Percentiles rank a stretch among this genome's conserved stretches.
These are phyloP conservation scores for Diarsia dahlii DNA, from an alignment of 2,888 invertebrate species.

Conservation along the genomic window DNA sequence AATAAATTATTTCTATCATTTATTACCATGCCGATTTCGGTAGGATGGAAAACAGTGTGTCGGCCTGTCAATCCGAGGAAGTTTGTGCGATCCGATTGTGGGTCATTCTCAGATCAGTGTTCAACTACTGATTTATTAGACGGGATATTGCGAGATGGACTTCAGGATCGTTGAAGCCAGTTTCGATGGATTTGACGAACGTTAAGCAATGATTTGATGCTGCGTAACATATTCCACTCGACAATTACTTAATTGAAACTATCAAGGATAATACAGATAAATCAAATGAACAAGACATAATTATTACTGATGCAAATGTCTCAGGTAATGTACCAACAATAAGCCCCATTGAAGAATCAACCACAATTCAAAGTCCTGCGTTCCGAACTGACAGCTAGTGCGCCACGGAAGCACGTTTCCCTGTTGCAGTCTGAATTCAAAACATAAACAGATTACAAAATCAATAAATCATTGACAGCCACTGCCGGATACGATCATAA, in stretches of 20 bases:
- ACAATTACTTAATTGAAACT: not conserved
- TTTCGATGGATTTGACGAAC: constrained; percentile 6
- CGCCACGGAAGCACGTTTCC: constrained; percentile 60
- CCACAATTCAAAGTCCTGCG: constrained; percentile 19
- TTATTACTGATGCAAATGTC: not conserved
- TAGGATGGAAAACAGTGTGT: constrained; percentile 59
- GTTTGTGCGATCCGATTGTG: constrained; percentile 50
- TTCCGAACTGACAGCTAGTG: constrained; percentile 36
- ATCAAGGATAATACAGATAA: not conserved
- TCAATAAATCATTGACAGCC: constrained; percentile 71
- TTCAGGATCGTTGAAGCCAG: not conserved
- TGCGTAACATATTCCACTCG: not conserved
- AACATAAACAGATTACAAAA: constrained; percentile 67
- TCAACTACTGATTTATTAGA: constrained; percentile 42
- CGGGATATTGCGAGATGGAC: constrained; percentile 35
- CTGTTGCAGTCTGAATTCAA: constrained; percentile 61
- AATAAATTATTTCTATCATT: constrained; percentile 65
- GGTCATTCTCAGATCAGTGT: constrained; percentile 49
- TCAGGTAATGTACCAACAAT: not conserved
- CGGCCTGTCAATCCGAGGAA: constrained; percentile 55
- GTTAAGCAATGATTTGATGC: not conserved
- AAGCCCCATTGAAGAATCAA: constrained; percentile 24
- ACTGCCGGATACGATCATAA: constrained; percentile 71
- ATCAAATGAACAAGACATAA: not conserved
- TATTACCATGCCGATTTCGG: constrained; percentile 59